Evolutionary conservation across 2,888 invertebrate genomes (phyloP), one percentile per base, ranked within the genome.

Genomic region (Epistrophe eligans): DNA sequence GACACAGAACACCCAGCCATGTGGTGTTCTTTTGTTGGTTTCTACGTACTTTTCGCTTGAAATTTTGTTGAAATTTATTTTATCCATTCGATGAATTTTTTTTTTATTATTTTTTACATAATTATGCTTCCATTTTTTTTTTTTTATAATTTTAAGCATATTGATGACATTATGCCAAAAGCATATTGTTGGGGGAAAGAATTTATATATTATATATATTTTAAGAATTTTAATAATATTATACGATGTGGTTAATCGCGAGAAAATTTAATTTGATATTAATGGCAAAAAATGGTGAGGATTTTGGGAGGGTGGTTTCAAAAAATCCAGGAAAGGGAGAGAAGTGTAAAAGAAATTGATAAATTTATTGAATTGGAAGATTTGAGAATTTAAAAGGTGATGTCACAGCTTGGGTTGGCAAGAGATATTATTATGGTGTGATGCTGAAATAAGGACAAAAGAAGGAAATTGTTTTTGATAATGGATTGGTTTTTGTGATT

Each of bases 11-110:
- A 24, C 24, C 24, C 24, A 24, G 24, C 40, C 38, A 55, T 70
- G 24, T 40, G 70, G n/a, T 70, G 35, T 35, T 2, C 24, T 55
- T 70, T 70, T 70, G 24, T 40, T 38, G 38, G 24, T 70, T 66
- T 66, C 28, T 40, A 19, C 24, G 1, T 24, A 24, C 24, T 66
- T 66, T 50, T 67, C 4, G 19, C 52, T 70, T 52, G 17, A 38
- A 52, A 4, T 40, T 70, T 84, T 58, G 35, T 79, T 55, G 19
- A 76, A 72, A 84, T 80, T 84, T 76, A 80, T 76, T 66, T 84
- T 74, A 35, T 73, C 48, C 58, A 50, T 71, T 76, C 15, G 24
- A 28, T 15, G 9, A 40, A 32, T n/a, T 62, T 70, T 66, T 66
- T 40, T 72, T 66, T 66, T 40, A 66, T 64, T 73, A 38, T 62